These are phyloP conservation scores for Procambarus virginalis DNA, from an alignment of 1,140 invertebrate genomes.

Conservation along the genomic window DNA sequence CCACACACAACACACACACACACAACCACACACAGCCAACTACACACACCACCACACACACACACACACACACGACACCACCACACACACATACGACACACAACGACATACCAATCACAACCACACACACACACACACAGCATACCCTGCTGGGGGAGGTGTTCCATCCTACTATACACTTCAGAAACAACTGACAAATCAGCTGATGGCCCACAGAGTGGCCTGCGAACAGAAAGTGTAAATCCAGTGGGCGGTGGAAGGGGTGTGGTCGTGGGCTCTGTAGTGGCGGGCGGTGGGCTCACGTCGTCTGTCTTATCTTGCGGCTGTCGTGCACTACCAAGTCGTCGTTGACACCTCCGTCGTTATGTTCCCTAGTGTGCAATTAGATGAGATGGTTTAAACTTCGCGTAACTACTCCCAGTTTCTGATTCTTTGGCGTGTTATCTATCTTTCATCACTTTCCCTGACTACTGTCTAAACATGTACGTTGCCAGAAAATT, in stretches of 20 bases:
- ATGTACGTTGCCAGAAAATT: too few relatives aligned
- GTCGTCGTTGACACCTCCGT: too few relatives aligned
- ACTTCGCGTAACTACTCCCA: too few relatives aligned
- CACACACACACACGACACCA: not conserved
- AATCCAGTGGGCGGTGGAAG: not conserved
- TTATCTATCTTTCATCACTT: too few relatives aligned
- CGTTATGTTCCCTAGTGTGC: too few relatives aligned
- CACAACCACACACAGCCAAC: not conserved
- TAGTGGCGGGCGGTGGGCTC: too few relatives aligned
- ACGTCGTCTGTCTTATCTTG: too few relatives aligned
- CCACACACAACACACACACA: slow-evolving; percentile 5
- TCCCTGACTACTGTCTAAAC: too few relatives aligned
- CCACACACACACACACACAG: not conserved
- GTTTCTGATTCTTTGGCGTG: too few relatives aligned
- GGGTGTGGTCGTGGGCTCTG: not conserved
- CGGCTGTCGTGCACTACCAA: too few relatives aligned
- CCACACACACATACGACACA: not conserved
- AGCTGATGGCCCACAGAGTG: slow-evolving; percentile 16
- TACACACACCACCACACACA: not conserved
- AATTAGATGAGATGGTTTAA: too few relatives aligned
- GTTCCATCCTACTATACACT: slow-evolving; percentile 44
- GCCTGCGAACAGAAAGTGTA: not conserved
- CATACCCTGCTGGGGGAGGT: slow-evolving; percentile 10
- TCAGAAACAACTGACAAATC: not conserved
- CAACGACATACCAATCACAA: not conserved